Base-by-base conservation (phyloP, 2,888 invertebrate species). In the Cistogaster globosa region DNA sequence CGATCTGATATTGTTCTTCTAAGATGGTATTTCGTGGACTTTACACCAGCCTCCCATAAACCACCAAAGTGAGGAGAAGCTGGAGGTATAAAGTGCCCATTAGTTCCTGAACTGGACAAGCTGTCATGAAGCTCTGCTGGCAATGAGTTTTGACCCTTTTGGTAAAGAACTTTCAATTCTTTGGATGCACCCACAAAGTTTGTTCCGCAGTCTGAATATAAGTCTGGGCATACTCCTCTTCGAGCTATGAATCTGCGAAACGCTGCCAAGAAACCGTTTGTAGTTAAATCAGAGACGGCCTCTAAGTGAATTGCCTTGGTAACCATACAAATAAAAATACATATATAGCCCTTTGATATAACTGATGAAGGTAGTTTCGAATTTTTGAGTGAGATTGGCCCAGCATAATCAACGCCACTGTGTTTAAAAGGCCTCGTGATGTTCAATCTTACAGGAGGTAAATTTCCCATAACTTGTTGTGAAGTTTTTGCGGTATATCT, bases 261-360 rank as follows among this genome's bases (percentile, higher is more conserved):
- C 12, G 84, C 86, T 3, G 83, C 87, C 9, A 87, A 51, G 53
- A 88, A 87, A 7, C 76, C 81, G n/a, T 72, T 58, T 5, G 84
- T 60, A 9, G 78, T 82, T 8, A 88, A 14, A n/a, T 83, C 86
- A 0, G 77, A 77, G 2, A 86, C 87, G 0, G 74, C 63, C 38
- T 88, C 87, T 7, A 87, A 48, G 22, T 87, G 87, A 11, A 88
- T 74, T 18, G 79, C 87, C 38, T 82, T 83, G 6, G 86, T 80
- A 0, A 62, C 67, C 77, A 88, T 78, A 36, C 87, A 87, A 2
- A 86, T 75, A 51, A 87, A 88, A 42, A 87, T 18, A 12, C 83
- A 86, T 20, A 87, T 75, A 48, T 87, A 87, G 0, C 65, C 67
- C 51, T 87, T 87, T 6, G 62, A 22, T 0, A 20, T n/a, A 2